phyloP scores from a whole-genome alignment of 2,797 vertebrate genomes.

The Valencia hispanica region DNA sequence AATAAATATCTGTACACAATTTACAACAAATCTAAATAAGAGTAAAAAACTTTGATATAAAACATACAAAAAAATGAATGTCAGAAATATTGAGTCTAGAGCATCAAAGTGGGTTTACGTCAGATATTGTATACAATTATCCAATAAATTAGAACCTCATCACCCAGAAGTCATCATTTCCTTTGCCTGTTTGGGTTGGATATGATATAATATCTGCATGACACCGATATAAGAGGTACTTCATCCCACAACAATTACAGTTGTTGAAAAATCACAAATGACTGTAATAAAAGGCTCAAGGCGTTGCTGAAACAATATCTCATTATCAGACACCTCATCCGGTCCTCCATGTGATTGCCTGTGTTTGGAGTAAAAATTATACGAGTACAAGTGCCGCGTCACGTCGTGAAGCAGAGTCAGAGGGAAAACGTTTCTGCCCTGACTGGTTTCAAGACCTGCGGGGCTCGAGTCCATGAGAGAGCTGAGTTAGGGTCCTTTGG shows the following conservation, averaged over 20 bases:
- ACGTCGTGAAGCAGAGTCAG: constrained; percentile 77
- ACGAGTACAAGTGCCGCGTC: constrained; percentile 52
- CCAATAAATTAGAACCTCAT: constrained; percentile 35
- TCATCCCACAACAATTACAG: constrained; percentile 51
- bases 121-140: constrained; percentile 43
- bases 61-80: constrained; percentile 69
- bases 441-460: constrained; percentile 86
- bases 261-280: constrained; percentile 56
- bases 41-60: constrained; percentile 84
- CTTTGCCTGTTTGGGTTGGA: constrained; percentile 26
- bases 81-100: constrained; percentile 57
- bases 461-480: constrained; percentile 94
- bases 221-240: constrained; percentile 55
- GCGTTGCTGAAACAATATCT: constrained; percentile 55
- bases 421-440: constrained; percentile 42
- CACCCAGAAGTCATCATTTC: constrained; percentile 22
- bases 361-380: constrained; percentile 34
- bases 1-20: constrained; percentile 88
- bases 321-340: constrained; percentile 43
- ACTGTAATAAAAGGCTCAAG: constrained; percentile 57
- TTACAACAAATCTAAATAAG: constrained; percentile 80
- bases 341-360: constrained; percentile 46
- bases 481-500: constrained; percentile 96
- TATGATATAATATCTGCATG: constrained; percentile 46
- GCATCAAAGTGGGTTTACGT: constrained; percentile 47